These are phyloP conservation scores for Schizaphis graminum DNA, from an alignment of 2,888 invertebrate genomes.

Conservation along the genomic window DNA sequence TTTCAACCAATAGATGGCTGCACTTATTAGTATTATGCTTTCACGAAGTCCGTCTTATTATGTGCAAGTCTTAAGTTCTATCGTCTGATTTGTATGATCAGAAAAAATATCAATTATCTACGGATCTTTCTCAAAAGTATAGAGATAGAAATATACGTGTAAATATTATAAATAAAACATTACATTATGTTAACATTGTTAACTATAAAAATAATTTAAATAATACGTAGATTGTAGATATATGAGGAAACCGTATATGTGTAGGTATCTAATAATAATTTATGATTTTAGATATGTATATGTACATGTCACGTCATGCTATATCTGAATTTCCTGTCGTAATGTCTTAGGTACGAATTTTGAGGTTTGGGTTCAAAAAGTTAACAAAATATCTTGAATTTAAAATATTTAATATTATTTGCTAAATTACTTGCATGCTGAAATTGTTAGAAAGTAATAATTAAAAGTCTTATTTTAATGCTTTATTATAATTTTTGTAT, in stretches of 20 bases:
- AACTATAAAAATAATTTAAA: background rate
- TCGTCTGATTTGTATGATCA: background rate
- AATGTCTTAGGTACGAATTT: background rate
- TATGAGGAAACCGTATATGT: background rate
- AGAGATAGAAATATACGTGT: background rate
- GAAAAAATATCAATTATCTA: background rate
- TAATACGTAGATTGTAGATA: background rate
- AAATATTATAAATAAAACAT: background rate
- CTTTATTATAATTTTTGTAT: too few species aligned
- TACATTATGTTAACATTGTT: background rate
- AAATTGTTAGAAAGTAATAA: background rate
- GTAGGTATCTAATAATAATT: background rate
- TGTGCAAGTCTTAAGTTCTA: background rate
- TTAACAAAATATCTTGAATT: background rate
- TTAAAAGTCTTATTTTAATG: background rate
- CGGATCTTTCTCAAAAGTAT: background rate
- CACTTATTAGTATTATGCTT: background rate
- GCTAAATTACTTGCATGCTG: background rate
- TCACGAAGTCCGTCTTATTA: background rate
- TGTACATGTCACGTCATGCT: background rate
- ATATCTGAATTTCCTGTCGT: background rate
- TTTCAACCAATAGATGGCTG: background rate
- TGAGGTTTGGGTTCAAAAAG: background rate
- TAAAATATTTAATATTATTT: background rate
- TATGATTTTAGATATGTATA: background rate